Evolutionary conservation across 1,140 invertebrate genomes (phyloP).

Genomic region (Zaprionus taronus): DNA sequence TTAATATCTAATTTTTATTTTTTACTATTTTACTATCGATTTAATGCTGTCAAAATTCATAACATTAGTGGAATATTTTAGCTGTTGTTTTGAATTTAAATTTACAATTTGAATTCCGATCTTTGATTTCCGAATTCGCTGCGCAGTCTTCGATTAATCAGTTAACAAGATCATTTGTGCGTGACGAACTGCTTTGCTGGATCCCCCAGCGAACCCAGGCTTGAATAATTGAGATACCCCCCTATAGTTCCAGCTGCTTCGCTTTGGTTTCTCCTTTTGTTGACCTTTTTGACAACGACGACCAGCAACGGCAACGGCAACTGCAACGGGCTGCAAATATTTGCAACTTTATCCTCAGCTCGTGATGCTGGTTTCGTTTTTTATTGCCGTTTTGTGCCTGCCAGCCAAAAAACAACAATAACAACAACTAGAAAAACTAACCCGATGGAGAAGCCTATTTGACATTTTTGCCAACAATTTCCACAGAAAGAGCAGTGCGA

Average conservation of each 20-base stretch:
- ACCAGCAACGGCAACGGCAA: conserved; percentile 42
- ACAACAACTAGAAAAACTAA: conserved; percentile 14
- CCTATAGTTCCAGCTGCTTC: conserved; percentile 30
- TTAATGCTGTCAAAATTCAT: not conserved
- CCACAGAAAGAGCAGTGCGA: conserved; percentile 71
- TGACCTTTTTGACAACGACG: conserved; percentile 74
- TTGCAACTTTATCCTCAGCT: conserved; percentile 75
- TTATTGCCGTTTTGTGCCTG: conserved; percentile 51
- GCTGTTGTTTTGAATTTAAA: conserved; percentile 2
- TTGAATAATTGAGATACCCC: conserved; percentile 35
- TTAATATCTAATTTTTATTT: not conserved
- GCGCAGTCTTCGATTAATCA: conserved; percentile 7
- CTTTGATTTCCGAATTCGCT: not conserved
- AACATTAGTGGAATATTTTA: not conserved
- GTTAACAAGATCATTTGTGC: conserved; percentile 36
- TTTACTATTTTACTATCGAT: not conserved
- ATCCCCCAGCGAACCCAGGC: conserved; percentile 1
- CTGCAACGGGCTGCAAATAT: conserved; percentile 51
- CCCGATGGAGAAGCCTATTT: conserved; percentile 65
- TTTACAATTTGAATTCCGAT: not conserved
- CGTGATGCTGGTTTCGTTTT: conserved; percentile 73
- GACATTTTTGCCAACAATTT: conserved; percentile 78
- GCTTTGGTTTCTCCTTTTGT: conserved; percentile 65
- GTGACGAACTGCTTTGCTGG: conserved; percentile 17
- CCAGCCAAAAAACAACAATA: not conserved